A percentile compares a stretch with the other conserved stretches of the same genome.
phyloP scores from a whole-genome alignment of 2,888 invertebrate genomes.

The Anthophora plumipes region DNA sequence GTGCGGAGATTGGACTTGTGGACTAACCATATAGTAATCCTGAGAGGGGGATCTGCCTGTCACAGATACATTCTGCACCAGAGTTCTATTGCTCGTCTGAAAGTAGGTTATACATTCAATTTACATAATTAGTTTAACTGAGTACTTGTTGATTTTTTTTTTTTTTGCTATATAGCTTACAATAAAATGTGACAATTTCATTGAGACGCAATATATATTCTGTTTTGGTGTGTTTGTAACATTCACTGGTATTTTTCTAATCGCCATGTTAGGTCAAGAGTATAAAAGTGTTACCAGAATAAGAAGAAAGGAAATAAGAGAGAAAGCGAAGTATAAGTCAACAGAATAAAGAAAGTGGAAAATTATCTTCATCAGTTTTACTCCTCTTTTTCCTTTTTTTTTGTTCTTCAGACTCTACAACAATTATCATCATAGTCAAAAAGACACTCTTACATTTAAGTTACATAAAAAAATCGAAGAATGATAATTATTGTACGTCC shows the following conservation, averaged over 20 bases:
- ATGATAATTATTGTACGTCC: conserved; percentile 2
- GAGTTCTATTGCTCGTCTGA: conserved; percentile 85
- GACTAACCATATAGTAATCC: conserved; percentile 85
- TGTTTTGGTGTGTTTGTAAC: not conserved
- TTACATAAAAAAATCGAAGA: too few species aligned
- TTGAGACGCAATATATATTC: not conserved
- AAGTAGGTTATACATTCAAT: conserved; percentile 85
- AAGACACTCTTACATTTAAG: not conserved
- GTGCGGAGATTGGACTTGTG: conserved; percentile 84
- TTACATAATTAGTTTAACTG: conserved; percentile 79
- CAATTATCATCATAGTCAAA: not conserved
- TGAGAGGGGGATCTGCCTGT: conserved; percentile 85
- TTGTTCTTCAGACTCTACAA: conserved; percentile 8
- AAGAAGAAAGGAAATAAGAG: conserved; percentile 63
- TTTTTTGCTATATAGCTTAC: conserved; percentile 17
- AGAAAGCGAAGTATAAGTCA: conserved; percentile 65
- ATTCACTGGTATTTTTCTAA: not conserved
- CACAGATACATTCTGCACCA: conserved; percentile 85
- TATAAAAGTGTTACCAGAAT: conserved; percentile 41
- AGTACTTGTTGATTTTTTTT: conserved; percentile 16
- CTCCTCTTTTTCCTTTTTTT: not conserved
- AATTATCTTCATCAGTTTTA: conserved; percentile 16
- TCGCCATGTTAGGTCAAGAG: conserved; percentile 5
- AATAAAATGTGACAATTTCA: not conserved
- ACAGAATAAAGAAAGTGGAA: conserved; percentile 67